phyloP scores from a whole-genome alignment of 1,140 invertebrate species.

The Battus philenor region DNA sequence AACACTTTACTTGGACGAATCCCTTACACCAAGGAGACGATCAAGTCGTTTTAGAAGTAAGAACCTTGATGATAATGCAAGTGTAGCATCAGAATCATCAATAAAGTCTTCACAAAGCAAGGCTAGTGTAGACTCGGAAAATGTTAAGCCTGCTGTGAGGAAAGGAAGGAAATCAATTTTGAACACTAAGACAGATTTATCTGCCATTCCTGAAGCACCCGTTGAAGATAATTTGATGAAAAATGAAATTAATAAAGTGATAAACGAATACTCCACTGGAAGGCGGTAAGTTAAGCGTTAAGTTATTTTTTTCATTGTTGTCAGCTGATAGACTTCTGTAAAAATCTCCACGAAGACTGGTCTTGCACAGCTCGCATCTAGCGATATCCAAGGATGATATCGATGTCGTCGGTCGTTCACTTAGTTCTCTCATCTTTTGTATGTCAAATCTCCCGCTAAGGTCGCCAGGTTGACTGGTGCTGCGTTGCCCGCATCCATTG shows the following conservation, averaged over 20 bases:
- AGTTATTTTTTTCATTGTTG: no score
- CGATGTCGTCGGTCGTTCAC: no score
- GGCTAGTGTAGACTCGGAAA: conserved; percentile 33
- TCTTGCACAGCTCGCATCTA: no score
- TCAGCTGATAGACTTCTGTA: no score
- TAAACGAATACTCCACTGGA: conserved; percentile 39
- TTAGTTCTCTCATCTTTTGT: no score
- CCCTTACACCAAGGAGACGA: conserved; percentile 44
- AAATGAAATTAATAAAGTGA: conserved; percentile 22
- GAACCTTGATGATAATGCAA: conserved; percentile 50
- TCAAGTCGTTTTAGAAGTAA: conserved; percentile 41
- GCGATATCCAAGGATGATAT: no score
- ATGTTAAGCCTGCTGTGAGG: conserved; percentile 28
- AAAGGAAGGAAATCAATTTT: conserved; percentile 52
- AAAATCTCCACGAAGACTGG: no score
- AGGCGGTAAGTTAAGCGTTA: conserved; percentile 55
- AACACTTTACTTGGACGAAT: conserved; percentile 30
- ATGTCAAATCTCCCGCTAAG: no score
- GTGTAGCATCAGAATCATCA: conserved; percentile 45
- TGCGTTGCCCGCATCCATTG: no score
- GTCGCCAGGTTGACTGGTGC: no score
- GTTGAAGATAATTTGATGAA: conserved; percentile 31
- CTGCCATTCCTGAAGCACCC: conserved; percentile 64
- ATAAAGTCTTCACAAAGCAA: conserved; percentile 38
- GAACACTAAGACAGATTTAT: conserved; percentile 53